These are phyloP conservation scores for Paguma larvata DNA, from an alignment of 2,797 vertebrate genomes.

Conservation along the genomic window DNA sequence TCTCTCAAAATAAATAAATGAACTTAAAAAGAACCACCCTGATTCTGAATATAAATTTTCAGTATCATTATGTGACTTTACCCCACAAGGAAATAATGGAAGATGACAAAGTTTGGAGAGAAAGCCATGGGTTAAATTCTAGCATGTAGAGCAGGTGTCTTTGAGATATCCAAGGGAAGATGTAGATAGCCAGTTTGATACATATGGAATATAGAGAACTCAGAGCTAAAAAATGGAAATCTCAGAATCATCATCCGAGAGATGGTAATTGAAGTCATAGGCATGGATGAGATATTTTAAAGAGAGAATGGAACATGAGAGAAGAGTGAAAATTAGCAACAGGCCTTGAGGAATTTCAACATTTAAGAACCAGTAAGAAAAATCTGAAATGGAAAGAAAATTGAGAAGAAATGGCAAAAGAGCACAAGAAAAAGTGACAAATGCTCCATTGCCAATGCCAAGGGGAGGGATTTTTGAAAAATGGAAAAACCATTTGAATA, in stretches of 20 bases:
- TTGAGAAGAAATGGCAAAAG: not conserved
- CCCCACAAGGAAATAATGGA: not conserved
- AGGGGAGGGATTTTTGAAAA: not conserved
- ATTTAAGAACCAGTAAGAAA: not conserved
- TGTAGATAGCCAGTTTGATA: not conserved
- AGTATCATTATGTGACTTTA: not conserved
- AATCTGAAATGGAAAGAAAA: not conserved
- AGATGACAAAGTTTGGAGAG: not conserved
- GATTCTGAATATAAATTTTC: not conserved
- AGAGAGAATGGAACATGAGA: not conserved
- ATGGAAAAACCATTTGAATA: not conserved
- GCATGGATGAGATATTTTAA: not conserved
- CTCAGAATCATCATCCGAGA: not conserved
- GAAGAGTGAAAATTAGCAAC: not conserved
- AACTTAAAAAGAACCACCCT: not conserved
- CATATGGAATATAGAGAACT: not conserved
- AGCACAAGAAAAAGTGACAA: not conserved
- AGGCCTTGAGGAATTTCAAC: not conserved
- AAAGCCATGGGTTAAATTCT: not conserved
- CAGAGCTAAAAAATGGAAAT: not conserved
- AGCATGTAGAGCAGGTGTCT: not conserved
- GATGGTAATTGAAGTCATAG: not conserved
- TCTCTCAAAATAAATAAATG: no score
- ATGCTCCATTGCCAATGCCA: not conserved
- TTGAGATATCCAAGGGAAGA: not conserved